Evolutionary conservation across 2,113 vertebrate species (phyloP), one percentile per base, ranked within the genome.

Genomic region (Colaptes auratus): DNA sequence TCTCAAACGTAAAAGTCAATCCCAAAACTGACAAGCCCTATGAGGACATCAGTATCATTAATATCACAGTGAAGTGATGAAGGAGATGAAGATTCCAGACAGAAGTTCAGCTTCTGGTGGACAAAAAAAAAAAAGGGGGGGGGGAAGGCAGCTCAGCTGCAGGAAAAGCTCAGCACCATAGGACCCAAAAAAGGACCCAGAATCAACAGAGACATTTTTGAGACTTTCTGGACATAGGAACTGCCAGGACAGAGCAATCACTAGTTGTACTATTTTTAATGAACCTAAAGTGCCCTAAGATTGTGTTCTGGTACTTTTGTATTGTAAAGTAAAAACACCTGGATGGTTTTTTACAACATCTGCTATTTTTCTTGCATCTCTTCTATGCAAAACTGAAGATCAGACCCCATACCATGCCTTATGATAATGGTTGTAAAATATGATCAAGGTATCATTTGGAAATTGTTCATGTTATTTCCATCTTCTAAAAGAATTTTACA

Each of bases 21-120:
- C 99, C 99, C 84, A 99, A 99, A 97, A 99, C 99, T 0, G 99
- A 99, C 97, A 99, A 99, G 87, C 99, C 99, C 4, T 99, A 99
- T 30, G 99, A 99, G 92, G 99, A 99, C 95, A 98, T 99, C 97
- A 99, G 98, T 97, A 99, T 99, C 89, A 99, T 99, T 97, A 99
- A 99, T 96, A 99, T 99, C 96, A 99, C 99, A 79, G 97, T 99
- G 65, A 99, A 99, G 90, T 99, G 98, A 98, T 78, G 21, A 5
- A 74, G 48, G 25, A 44, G 2, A 50, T 89, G 39, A 90, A 56
- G 23, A 6, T 56, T 96, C 23, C 63, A 75, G 15, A 31, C 69
- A 20, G 31, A 56, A 50, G 48, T 23, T 50, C 20, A 50, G 50
- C 50, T 23, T 50, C 50, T 15, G 14, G 42, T 42, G 42, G 42